Conservation (phyloP, 2,888 invertebrate species). For the Leptinotarsa tumamoca region DNA sequence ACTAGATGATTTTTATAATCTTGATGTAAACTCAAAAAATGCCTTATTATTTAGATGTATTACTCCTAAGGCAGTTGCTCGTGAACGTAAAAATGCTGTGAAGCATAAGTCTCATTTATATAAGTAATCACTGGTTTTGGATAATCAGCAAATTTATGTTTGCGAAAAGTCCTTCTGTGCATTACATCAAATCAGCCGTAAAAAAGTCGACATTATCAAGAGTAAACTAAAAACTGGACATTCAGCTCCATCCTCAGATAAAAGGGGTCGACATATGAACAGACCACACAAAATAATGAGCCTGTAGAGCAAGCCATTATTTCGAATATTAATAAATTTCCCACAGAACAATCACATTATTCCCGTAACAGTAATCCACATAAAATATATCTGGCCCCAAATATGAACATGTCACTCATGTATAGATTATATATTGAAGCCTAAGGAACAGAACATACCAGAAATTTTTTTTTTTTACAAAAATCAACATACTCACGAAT, state of each 20-base stretch:
- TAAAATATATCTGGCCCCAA: conserved; percentile 32
- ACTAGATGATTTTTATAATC: conserved; percentile 26
- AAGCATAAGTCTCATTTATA: conserved; percentile 21
- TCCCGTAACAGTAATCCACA: conserved; percentile 32
- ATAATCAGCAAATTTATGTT: conserved; percentile 22
- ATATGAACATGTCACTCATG: conserved; percentile 26
- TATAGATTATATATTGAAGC: no score
- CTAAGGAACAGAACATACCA: no score
- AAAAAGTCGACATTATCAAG: conserved; percentile 25
- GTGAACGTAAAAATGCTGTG: conserved; percentile 15
- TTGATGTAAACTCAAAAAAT: conserved; percentile 34
- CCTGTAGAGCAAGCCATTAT: conserved; percentile 29
- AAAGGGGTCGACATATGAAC: conserved; percentile 32
- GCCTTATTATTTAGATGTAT: conserved; percentile 29
- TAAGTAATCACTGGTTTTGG: conserved; percentile 20
- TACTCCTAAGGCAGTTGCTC: conserved; percentile 18
- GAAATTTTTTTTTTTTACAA: no score
- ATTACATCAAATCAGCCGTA: conserved; percentile 25
- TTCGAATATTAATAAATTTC: conserved; percentile 30
- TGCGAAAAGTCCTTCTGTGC: conserved; percentile 21
- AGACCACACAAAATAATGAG: conserved; percentile 34
- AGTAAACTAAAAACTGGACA: conserved; percentile 30
- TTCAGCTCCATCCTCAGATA: conserved; percentile 34
- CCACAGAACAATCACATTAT: conserved; percentile 37
- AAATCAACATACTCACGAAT: no score